phyloP scores from a whole-genome alignment of 2,797 vertebrate species.

The Lagorchestes hirsutus region DNA sequence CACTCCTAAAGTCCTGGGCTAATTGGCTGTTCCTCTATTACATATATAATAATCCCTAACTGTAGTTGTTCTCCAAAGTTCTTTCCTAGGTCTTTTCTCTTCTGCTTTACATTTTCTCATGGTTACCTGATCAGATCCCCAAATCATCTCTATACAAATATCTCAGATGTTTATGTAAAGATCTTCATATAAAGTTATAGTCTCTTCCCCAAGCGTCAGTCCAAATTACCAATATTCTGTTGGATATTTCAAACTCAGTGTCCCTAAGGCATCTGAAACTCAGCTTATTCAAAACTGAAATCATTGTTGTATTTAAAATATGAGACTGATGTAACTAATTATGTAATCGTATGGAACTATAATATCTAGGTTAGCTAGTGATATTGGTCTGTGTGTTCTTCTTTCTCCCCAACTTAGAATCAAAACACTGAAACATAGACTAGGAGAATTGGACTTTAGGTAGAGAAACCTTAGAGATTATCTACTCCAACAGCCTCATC shows the following conservation, averaged over 20 bases:
- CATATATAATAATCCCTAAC: background rate
- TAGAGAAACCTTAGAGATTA: background rate
- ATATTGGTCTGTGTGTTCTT: background rate
- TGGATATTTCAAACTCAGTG: background rate
- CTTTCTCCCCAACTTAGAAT: background rate
- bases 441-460: background rate
- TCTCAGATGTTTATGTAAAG: background rate
- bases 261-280: background rate
- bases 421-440: background rate
- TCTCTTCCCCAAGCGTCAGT: background rate
- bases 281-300: background rate
- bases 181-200: background rate
- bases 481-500: background rate
- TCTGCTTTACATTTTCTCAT: background rate
- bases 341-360: background rate
- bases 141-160: background rate
- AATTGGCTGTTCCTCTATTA: background rate
- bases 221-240: background rate
- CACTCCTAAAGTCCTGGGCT: background rate
- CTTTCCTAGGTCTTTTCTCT: background rate
- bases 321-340: background rate
- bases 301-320: background rate
- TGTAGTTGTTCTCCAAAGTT: background rate
- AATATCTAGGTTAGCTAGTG: background rate
- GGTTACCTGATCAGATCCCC: background rate